Evolutionary conservation across 2,797 vertebrate genomes (phyloP).

Genomic region (Delichon dasypus): DNA sequence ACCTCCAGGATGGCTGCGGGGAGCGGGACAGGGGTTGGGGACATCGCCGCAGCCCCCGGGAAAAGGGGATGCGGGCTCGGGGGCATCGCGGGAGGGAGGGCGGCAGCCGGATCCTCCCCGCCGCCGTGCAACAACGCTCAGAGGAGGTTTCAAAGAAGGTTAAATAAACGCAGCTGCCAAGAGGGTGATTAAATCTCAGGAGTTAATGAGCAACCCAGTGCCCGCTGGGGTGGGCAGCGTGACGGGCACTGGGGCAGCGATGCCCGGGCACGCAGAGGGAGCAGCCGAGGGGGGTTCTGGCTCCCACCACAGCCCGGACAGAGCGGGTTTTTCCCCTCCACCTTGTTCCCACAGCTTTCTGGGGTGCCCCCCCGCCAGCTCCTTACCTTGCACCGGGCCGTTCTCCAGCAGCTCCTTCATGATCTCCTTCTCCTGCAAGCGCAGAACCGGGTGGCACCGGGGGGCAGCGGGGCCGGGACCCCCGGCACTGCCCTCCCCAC

Average conservation of each 20-base stretch:
- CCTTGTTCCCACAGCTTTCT: accelerated
- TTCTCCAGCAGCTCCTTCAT: conserved; percentile 98
- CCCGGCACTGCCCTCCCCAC: accelerated
- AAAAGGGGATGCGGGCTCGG: neutral
- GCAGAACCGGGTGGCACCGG: neutral
- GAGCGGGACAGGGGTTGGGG: neutral
- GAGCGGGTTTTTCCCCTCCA: accelerated
- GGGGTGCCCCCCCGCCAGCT: accelerated
- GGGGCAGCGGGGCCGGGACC: accelerated
- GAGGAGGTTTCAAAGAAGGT: neutral
- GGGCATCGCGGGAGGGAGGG: neutral
- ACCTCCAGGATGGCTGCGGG: conserved; percentile 93
- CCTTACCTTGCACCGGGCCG: conserved; percentile 93
- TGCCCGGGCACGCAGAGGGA: neutral
- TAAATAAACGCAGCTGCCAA: neutral
- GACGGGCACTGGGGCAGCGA: neutral
- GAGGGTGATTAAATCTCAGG: neutral
- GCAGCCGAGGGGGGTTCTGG: neutral
- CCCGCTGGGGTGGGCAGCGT: neutral
- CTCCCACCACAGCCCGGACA: accelerated
- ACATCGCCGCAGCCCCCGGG: accelerated
- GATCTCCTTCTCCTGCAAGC: conserved; percentile 91
- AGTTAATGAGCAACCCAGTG: conserved; percentile 38
- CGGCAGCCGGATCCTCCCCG: neutral
- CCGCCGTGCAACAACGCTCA: accelerated